Evolutionary conservation across 2,113 vertebrate species (phyloP), one percentile per base, ranked within the genome.

Genomic region (Solea senegalensis): DNA sequence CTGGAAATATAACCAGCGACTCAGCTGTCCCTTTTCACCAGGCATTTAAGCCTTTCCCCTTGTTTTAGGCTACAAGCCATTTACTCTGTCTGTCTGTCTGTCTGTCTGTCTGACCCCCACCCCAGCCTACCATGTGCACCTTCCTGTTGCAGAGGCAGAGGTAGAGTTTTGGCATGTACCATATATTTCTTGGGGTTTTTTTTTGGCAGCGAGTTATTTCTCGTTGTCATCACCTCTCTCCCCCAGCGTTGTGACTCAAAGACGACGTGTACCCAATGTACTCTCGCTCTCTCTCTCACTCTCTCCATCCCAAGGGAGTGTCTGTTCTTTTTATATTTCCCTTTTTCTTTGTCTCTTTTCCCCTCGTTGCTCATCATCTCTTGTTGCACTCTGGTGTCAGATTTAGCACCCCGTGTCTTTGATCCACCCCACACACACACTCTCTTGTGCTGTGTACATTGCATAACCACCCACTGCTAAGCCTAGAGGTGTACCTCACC

Each of bases 401-500:
- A 74, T 84, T 80, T 80, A 58, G 79, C 76, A 79, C 71, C 65
- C 72, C 49, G 4, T 70, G 74, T 44, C 85, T 88, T 86, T 87
- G 82, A 86, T 86, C 60, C 26, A 49, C 46, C 39, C 50, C 50
- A 26, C 27, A 21, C 56, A 57, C 48, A 65, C 10, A 45, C 75
- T 46, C 60, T 63, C 57, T 64, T 84, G 65, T 68, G 69, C 79
- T 86, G 76, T 78, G 76, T 86, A 77, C 74, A 75, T 87, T 88
- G 86, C 83, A 84, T 88, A 87, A 88, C 81, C 80, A 69, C 77
- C 65, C 34, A 48, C 74, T 58, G 73, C 71, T 73, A 53, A 73
- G 41, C 59, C 81, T 63, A 62, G 71, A 80, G 75, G 66, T 77
- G 44, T 51, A 68, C 65, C 76, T 79, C 65, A 52, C 15, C 65